Base-by-base conservation (phyloP, 2,113 vertebrate genomes). In the Clarias macrocephalus region DNA sequence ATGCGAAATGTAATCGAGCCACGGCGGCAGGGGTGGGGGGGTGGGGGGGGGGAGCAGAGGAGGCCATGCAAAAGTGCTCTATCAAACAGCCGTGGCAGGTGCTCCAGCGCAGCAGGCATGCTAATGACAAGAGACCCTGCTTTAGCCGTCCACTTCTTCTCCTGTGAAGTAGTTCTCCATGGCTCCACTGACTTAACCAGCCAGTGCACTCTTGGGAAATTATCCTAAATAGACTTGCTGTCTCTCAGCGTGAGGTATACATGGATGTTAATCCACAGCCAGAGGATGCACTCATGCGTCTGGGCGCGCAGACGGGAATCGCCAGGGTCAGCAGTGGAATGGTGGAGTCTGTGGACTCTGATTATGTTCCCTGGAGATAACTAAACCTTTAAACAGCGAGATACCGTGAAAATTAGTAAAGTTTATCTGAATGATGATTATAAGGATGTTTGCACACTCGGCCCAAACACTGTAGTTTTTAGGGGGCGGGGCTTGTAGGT, bases 1-100 rank as follows among this genome's bases (percentile, higher is more conserved):
- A 90, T 90, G 81, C 72, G 87, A 90, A 82, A 85, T 88, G 88
- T 86, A 89, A 91, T 91, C 70, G 62, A 84, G 88, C 84, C 30
- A 52, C 13, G 42, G 81, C 65, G 33, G 87, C 48, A 79, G 72
- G 79, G 86, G 68, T 6, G 48, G 6, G 5, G 5, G 42, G 42
- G 5, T 0, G 72, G 84, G 68, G n/a, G 21, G 65, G 8, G 15
- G 33, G 72, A 62, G 75, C 59, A 63, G 59, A 37, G 63, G 68
- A 80, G 66, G 87, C 87, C 68, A 80, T 86, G 88, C 84, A 83
- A 79, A 84, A 86, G 76, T 81, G 68, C 86, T 91, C 83, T 87
- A 89, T 91, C 88, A 90, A 87, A 85, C 23, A 65, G 56, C 83
- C 48, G 16, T 87, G 89, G 88, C 89, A 89, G 85, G 84, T 88